These are phyloP conservation scores for Ericerus pela DNA, from an alignment of 1,140 invertebrate species.

Conservation along the genomic window DNA sequence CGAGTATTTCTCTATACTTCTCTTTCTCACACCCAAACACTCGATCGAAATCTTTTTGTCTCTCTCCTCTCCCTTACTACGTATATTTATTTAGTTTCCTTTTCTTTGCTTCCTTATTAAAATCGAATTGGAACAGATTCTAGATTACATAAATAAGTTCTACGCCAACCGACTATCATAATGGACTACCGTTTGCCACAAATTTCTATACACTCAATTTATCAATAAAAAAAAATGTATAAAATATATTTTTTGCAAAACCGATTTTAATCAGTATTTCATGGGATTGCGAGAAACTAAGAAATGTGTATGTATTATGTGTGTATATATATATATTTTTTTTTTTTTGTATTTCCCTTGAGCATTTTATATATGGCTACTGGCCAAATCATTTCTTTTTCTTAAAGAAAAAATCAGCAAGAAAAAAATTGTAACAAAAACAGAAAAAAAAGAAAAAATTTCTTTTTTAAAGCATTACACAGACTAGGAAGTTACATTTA, in stretches of 20 bases:
- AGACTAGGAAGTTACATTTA: constrained; percentile 8
- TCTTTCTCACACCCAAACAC: too few relatives aligned
- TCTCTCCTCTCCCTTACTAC: too few relatives aligned
- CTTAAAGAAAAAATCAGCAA: not conserved
- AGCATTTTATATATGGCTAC: constrained; percentile 4
- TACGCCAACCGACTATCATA: constrained; percentile 1
- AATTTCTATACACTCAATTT: constrained; percentile 7
- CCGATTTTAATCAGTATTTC: constrained; percentile 11
- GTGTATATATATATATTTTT: too few relatives aligned
- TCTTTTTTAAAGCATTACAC: constrained; percentile 8
- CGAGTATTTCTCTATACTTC: too few relatives aligned
- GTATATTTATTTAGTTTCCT: too few relatives aligned
- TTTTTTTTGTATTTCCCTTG: constrained; percentile 1
- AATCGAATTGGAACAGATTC: constrained; percentile 2
- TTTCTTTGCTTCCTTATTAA: constrained; percentile 1
- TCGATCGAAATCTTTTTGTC: too few relatives aligned
- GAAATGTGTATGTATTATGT: too few relatives aligned
- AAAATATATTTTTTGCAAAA: constrained; percentile 4
- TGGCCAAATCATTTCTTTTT: constrained; percentile 6
- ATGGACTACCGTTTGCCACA: not conserved
- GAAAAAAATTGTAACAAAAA: too few relatives aligned
- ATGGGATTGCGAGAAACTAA: constrained; percentile 2
- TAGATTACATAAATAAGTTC: not conserved
- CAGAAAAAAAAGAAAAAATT: too few relatives aligned
- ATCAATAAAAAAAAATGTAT: constrained; percentile 5